phyloP scores from a whole-genome alignment of 2,888 invertebrate species.

The Tenodera sinensis region DNA sequence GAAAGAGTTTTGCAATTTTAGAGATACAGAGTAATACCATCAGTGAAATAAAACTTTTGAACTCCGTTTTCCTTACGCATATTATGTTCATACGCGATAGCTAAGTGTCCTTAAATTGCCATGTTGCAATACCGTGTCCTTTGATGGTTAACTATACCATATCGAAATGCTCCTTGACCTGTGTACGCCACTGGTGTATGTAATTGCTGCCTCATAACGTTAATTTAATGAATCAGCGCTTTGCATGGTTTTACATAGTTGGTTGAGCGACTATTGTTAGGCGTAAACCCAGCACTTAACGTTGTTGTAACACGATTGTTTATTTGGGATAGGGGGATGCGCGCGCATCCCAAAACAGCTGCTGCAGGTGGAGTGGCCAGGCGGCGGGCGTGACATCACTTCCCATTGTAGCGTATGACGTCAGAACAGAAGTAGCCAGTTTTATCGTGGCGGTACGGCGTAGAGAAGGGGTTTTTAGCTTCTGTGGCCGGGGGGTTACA shows the following conservation, averaged over 20 bases:
- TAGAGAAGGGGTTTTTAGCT: conserved; percentile 10
- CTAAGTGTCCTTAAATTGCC: too few relatives aligned
- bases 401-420: conserved; percentile 27
- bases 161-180: too few relatives aligned
- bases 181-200: background rate
- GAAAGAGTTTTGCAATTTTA: too few relatives aligned
- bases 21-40: too few relatives aligned
- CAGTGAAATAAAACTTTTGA: too few relatives aligned
- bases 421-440: conserved; percentile 16
- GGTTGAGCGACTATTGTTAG: background rate
- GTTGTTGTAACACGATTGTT: background rate
- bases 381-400: conserved; percentile 22
- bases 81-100: too few relatives aligned
- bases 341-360: conserved; percentile 25
- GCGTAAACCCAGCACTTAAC: background rate
- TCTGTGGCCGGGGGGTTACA: background rate
- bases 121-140: too few relatives aligned
- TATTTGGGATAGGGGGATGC: background rate
- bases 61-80: too few relatives aligned
- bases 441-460: conserved; percentile 8
- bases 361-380: conserved; percentile 22
- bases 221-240: background rate
- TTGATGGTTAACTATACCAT: too few relatives aligned
- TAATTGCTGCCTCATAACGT: background rate
- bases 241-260: background rate